These are phyloP conservation scores for Halisarca cf. caerulea DNA, from an alignment of 37 sponge, comb jelly and placozoan species.

Conservation along the genomic window DNA sequence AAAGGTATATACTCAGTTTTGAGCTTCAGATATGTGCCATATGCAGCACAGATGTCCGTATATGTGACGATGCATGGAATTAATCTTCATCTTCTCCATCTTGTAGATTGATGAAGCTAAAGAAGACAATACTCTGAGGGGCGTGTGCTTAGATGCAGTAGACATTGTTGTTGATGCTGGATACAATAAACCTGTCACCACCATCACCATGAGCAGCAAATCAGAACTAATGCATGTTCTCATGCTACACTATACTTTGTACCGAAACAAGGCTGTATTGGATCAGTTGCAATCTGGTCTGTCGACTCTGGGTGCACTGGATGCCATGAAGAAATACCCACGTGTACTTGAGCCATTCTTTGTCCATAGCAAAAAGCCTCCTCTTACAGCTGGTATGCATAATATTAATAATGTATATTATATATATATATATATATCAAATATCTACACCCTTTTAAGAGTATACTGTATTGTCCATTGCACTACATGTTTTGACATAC, in stretches of 20 bases:
- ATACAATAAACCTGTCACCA: background rate
- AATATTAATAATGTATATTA: too few relatives aligned
- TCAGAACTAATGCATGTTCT: background rate
- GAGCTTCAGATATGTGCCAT: background rate
- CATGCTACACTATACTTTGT: background rate
- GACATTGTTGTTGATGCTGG: background rate
- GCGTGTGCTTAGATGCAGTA: background rate
- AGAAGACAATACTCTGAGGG: background rate
- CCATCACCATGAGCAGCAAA: background rate
- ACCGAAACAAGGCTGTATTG: background rate
- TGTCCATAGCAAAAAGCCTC: background rate
- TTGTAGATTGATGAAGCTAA: background rate
- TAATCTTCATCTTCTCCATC: too few relatives aligned
- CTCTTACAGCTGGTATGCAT: background rate
- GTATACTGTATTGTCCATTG: too few relatives aligned
- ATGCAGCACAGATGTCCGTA: background rate
- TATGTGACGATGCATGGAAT: background rate
- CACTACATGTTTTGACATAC: too few relatives aligned
- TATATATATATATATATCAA: too few relatives aligned
- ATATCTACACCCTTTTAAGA: too few relatives aligned
- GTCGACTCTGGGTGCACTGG: background rate
- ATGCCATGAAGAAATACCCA: background rate
- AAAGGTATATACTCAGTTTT: background rate
- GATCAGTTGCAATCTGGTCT: slow-evolving; percentile 4
- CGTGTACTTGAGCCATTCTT: background rate